Evolutionary conservation across 2,113 vertebrate genomes (phyloP).

Genomic region (Rhinogobius similis): DNA sequence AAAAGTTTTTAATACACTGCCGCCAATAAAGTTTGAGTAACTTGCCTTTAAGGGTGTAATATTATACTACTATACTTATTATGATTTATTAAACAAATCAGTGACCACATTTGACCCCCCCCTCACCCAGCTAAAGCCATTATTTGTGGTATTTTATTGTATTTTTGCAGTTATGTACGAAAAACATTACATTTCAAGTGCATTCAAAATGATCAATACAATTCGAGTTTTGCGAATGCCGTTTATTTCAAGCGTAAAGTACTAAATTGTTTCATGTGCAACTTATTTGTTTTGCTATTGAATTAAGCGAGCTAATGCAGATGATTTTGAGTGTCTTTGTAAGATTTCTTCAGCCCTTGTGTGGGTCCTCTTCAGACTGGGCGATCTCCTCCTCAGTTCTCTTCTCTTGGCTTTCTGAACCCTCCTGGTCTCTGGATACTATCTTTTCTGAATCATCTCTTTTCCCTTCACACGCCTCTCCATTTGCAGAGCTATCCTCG

Average conservation of each 20-base stretch:
- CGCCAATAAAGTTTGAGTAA: background rate
- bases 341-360: conserved; percentile 37
- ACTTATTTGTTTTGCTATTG: background rate
- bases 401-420: conserved; percentile 28
- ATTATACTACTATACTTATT: background rate
- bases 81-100: background rate
- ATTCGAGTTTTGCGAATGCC: conserved; percentile 23
- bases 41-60: background rate
- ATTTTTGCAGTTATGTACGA: background rate
- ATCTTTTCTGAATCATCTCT: conserved; percentile 22
- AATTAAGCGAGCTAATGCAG: conserved; percentile 9
- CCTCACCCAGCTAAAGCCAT: background rate
- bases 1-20: background rate
- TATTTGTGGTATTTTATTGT: background rate
- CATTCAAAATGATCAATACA: no score
- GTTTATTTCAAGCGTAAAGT: conserved; percentile 53
- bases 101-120: background rate
- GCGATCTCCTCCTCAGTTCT: conserved; percentile 29
- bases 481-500: conserved; percentile 1
- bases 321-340: conserved; percentile 30
- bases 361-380: conserved; percentile 31
- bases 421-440: conserved; percentile 19
- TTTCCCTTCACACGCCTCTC: conserved; percentile 6
- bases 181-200: no score
- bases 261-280: background rate